Conservation (phyloP, 2,797 vertebrate genomes). For the Enteromius thamalakanensis region DNA sequence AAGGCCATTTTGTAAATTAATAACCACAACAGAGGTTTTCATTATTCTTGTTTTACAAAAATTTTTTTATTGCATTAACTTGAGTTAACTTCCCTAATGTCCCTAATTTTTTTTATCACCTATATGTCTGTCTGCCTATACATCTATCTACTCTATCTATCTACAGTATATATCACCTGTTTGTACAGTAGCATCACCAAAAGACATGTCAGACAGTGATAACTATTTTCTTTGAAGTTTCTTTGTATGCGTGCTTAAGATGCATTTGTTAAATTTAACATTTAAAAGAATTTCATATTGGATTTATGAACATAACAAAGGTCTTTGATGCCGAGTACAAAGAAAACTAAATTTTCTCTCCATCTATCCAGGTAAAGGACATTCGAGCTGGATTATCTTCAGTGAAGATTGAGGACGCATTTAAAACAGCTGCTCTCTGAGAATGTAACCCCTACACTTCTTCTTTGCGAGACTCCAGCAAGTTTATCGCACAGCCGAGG, state of each 20-base stretch:
- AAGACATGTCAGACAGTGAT: not conserved
- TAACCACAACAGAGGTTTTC: not conserved
- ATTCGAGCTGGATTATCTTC: slow-evolving; percentile 17
- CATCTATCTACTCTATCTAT: not conserved
- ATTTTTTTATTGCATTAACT: not conserved
- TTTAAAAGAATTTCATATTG: not conserved
- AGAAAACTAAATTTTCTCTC: slow-evolving; percentile 57
- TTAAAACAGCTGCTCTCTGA: slow-evolving; percentile 60
- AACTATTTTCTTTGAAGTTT: not conserved
- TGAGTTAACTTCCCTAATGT: not conserved
- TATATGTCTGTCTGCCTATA: not conserved
- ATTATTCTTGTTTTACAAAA: not conserved
- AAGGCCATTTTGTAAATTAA: not conserved
- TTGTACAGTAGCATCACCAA: not conserved
- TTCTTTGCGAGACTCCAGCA: slow-evolving; percentile 54
- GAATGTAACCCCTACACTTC: slow-evolving; percentile 76
- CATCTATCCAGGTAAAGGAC: slow-evolving; percentile 58
- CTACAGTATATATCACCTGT: not conserved
- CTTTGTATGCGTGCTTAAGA: not conserved
- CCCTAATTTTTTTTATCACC: not conserved
- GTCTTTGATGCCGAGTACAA: slow-evolving; percentile 22
- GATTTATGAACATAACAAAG: not conserved
- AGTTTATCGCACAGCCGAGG: slow-evolving; percentile 37
- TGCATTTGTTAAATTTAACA: not conserved
- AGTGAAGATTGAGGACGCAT: slow-evolving; percentile 49